A percentile compares a stretch with the other conserved stretches of the same genome.
Conservation (phyloP, 2,113 vertebrate species). For the Hystrix cristata region DNA sequence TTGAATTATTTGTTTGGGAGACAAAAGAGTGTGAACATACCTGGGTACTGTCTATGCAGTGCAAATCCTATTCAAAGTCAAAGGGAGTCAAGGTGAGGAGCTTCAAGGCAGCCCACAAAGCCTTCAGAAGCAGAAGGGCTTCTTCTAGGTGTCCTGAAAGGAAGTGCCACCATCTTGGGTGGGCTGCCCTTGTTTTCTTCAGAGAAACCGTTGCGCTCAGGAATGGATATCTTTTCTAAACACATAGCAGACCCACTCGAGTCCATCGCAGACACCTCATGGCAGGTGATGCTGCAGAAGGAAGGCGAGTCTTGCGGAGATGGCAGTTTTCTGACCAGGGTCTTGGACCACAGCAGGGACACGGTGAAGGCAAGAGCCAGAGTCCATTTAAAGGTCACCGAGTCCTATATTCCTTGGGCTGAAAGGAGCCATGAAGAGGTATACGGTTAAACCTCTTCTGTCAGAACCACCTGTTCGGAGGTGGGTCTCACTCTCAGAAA, state of each 20-base stretch:
- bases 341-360: not conserved
- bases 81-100: not conserved
- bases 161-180: not conserved
- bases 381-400: not conserved
- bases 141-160: not conserved
- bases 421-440: not conserved
- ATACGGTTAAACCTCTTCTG: not conserved
- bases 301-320: not conserved
- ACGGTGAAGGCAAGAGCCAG: not conserved
- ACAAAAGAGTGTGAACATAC: not conserved
- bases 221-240: not conserved
- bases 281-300: not conserved
- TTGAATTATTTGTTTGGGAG: conserved; percentile 8
- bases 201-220: not conserved
- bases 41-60: not conserved
- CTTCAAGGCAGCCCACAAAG: not conserved
- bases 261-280: not conserved
- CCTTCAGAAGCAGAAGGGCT: not conserved
- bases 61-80: not conserved
- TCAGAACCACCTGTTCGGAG: not conserved
- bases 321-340: not conserved
- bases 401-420: not conserved
- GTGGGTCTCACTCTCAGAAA: not conserved
- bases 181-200: not conserved
- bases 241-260: not conserved